Conservation (phyloP, 1,140 invertebrate species). For the Drosophila insularis region DNA sequence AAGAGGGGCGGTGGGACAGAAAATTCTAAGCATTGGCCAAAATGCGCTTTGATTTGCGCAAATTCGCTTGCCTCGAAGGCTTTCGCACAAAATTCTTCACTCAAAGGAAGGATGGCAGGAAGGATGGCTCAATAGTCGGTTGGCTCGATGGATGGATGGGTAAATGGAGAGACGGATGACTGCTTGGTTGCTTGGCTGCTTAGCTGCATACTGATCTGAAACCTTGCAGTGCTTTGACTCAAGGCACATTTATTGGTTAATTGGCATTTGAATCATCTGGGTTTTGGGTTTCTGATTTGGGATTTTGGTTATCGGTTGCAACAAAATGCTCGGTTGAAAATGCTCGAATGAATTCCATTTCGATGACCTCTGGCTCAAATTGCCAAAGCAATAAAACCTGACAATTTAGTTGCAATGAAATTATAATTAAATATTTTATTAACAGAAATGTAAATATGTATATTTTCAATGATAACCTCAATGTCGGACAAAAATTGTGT, state of each 20-base stretch:
- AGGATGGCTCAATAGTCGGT: background rate
- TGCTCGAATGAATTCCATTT: background rate
- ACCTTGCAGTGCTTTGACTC: conserved; percentile 24
- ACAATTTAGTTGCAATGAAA: no score
- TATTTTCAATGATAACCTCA: no score
- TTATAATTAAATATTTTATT: no score
- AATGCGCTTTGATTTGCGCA: conserved; percentile 16
- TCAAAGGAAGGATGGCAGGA: conserved; percentile 1
- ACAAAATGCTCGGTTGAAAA: background rate
- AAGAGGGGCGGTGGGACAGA: background rate
- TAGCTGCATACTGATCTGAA: background rate
- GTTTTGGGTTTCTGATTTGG: conserved; percentile 20
- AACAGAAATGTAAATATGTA: no score
- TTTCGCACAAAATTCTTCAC: conserved; percentile 14
- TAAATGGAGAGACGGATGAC: background rate
- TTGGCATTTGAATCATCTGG: conserved; percentile 69
- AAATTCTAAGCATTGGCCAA: conserved; percentile 21
- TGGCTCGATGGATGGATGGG: background rate
- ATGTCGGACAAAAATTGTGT: no score
- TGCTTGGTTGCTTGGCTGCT: background rate
- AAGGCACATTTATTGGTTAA: conserved; percentile 57
- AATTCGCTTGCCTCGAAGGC: conserved; percentile 1
- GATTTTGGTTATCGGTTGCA: conserved; percentile 6
- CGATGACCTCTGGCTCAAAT: background rate
- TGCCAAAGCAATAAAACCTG: no score